Evolutionary conservation across 2,113 vertebrate species (phyloP), one percentile per base, ranked within the genome.

Genomic region (Notarius lentiginosus): DNA sequence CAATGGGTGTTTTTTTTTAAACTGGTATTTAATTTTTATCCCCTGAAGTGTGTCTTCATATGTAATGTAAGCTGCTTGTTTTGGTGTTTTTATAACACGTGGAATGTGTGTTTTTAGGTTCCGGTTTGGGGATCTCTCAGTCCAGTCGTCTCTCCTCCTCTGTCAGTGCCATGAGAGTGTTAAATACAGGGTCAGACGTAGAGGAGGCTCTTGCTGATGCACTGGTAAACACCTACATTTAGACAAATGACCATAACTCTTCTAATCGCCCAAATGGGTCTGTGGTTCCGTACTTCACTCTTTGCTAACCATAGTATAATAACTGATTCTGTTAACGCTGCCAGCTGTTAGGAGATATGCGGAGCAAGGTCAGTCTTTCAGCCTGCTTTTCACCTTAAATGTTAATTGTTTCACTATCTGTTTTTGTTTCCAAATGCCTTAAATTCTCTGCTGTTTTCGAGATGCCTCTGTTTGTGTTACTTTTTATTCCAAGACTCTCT

Each of bases 291-390:
- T 73, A 49, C 82, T 72, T 88, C 87, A 83, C 88, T 88, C 61
- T 80, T 89, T 41, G 86, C 84, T 82, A 91, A 89, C 88, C 82
- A 91, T 92, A 93, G 93, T 95, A 90, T 90, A 84, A 76, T 89
- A 87, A 66, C 65, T 91, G 91, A 89, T 93, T 94, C 93, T 94
- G 47, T 96, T 94, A 96, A 96, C 93, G 98, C 97, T 96, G 93
- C 97, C 98, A 99, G 97, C 97, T 99, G 95, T 97, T 99, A 96
- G 97, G 98, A 97, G 98, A 99, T 96, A 97, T 97, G 93, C 96
- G 97, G 93, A 98, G 96, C 91, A 99, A 99, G 97, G 98, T 99
- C 97, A 96, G 97, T 94, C 65, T 87, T 47, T 84, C 30, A 83
- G n/a, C 56, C 83, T 83, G 83, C 76, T 79, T 81, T 51, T 87